Evolutionary conservation across 1,140 invertebrate species (phyloP), one percentile per base, ranked within the genome.

Genomic region (Babylonia areolata): DNA sequence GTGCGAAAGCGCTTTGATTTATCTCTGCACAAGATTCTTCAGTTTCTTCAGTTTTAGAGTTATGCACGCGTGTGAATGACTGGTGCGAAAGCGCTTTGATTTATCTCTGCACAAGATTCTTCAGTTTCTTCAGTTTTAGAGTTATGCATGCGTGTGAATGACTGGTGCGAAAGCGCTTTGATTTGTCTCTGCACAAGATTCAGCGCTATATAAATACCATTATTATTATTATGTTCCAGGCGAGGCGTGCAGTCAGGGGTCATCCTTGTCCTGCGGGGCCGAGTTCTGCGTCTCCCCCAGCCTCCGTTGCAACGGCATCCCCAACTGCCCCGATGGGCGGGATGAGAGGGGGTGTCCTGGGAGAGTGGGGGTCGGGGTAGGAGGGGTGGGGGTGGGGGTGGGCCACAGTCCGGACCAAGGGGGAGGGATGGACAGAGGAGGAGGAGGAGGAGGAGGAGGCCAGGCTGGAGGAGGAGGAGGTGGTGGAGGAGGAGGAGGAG

Each of bases 291-390:
- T 89, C 11, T 39, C 81, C 20, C 5, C 37, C 3, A 85, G 37
- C 20, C 81, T 87, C 54, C n/a, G 78, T 3, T 89, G 88, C 71
- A 89, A 89, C 71, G 84, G 82, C 23, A 37, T 86, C 2, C 39
- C 58, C 71, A 89, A 89, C 84, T 89, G 88, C 69, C 75, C 54
- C 15, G 84, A 84, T 42, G 83, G 69, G 15, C 35, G 79, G 46
- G 88, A 89, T 81, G 88, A 89, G 75, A 33, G 39, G 23, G 84
- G 84, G 17, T 89, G 88, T 69, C 42, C 71, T 0, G 12, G 58
- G 5, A 79, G 54, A 33, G 54, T 37, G 28, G 20, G 39, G 31
- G 75, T 37, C 33, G 6, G 35, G 64, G 37, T 2, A 31, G 71
- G 9, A 75, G 23, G 11, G 5, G 71, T 35, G 5, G 33, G 9